These are phyloP conservation scores for Mormoops blainvillei DNA, from an alignment of 2,113 vertebrate genomes.

Conservation along the genomic window DNA sequence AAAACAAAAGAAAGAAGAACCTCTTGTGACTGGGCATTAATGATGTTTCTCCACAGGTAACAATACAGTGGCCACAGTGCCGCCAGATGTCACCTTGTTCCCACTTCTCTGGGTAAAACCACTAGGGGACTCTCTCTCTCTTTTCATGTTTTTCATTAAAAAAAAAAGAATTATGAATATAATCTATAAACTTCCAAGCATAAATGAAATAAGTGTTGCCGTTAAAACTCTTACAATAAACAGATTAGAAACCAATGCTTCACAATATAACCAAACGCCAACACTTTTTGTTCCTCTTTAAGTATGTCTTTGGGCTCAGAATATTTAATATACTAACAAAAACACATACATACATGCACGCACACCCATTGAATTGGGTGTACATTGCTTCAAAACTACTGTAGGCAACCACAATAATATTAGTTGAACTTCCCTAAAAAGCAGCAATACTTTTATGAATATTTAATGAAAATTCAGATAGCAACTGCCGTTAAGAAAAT, in stretches of 20 bases:
- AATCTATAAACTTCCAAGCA: neutral
- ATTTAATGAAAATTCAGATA: neutral
- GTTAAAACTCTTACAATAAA: neutral
- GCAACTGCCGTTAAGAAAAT: neutral
- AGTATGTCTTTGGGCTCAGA: neutral
- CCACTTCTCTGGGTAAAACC: neutral
- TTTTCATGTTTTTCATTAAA: neutral
- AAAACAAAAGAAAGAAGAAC: neutral
- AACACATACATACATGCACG: neutral
- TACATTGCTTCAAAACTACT: neutral
- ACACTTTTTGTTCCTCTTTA: neutral
- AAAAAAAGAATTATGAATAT: neutral
- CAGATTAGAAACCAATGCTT: neutral
- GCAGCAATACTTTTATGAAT: neutral
- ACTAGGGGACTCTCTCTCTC: neutral
- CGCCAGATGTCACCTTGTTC: neutral
- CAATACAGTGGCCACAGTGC: neutral
- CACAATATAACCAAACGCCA: neutral
- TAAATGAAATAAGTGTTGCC: neutral
- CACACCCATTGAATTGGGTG: neutral
- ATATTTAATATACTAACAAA: neutral
- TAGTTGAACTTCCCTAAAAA: neutral
- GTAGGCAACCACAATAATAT: neutral
- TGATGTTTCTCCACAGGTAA: neutral
- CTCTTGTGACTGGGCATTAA: neutral